phyloP scores from a whole-genome alignment of 2,797 vertebrate species.

The Schizopygopsis pylzovi region DNA sequence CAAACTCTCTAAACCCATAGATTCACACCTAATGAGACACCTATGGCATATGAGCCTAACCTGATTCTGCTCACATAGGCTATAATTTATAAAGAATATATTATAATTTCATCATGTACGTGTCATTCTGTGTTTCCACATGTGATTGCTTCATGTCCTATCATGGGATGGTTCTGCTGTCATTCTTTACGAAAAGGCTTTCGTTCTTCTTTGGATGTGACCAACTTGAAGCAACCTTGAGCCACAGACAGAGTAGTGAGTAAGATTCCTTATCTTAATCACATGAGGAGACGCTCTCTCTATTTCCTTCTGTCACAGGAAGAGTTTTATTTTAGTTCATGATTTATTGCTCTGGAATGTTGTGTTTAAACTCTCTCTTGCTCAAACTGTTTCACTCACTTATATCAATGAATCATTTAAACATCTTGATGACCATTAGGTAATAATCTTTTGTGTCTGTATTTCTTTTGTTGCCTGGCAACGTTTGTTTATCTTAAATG shows the following conservation, averaged over 20 bases:
- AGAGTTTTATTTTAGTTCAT: slow-evolving; percentile 15
- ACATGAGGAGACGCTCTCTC: background rate
- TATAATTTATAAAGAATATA: background rate
- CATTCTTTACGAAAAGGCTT: background rate
- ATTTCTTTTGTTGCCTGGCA: background rate
- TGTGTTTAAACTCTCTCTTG: background rate
- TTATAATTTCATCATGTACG: background rate
- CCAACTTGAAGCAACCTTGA: background rate
- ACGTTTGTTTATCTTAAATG: background rate
- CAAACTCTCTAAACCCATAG: background rate
- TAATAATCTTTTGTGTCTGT: background rate
- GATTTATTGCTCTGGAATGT: slow-evolving; percentile 12
- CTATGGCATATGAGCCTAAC: background rate
- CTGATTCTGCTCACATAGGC: background rate
- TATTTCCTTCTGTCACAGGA: background rate
- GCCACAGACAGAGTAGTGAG: background rate
- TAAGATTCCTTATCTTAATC: background rate
- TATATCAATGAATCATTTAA: background rate
- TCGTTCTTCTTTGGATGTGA: background rate
- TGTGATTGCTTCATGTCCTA: too few relatives aligned
- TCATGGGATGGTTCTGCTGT: background rate
- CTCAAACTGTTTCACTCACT: background rate
- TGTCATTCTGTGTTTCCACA: background rate
- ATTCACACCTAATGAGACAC: background rate
- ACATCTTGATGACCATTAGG: background rate